Percentiles rank a stretch among this genome's conserved stretches.
These are phyloP conservation scores for Notodonta ziczac DNA, from an alignment of 2,888 invertebrate species.

Conservation along the genomic window DNA sequence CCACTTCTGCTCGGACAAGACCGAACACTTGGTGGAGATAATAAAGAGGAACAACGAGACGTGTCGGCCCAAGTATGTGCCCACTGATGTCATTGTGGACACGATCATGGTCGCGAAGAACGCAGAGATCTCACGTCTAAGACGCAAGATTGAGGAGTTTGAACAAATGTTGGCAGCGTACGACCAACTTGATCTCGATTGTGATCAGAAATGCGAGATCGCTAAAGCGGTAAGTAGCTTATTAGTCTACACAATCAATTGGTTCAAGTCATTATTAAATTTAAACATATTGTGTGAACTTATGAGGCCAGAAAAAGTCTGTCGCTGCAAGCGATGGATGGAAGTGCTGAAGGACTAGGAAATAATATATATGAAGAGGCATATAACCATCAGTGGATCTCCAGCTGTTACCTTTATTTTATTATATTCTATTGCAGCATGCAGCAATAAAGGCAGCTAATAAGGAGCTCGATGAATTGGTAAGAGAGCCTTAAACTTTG, in stretches of 20 bases:
- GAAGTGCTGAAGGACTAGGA: too few species aligned
- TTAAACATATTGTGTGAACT: too few species aligned
- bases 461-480: conserved; percentile 73
- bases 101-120: conserved; percentile 78
- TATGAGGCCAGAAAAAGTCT: too few species aligned
- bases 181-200: conserved; percentile 71
- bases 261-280: background rate
- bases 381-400: background rate
- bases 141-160: conserved; percentile 74
- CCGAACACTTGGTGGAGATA: conserved; percentile 83
- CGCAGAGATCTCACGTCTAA: conserved; percentile 76
- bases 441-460: conserved; percentile 73
- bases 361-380: background rate
- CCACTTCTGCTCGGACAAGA: conserved; percentile 80
- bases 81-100: conserved; percentile 73
- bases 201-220: conserved; percentile 74
- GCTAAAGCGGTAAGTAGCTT: conserved; percentile 67
- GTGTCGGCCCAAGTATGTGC: conserved; percentile 68
- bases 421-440: conserved; percentile 58
- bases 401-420: background rate
- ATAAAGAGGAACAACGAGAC: conserved; percentile 76
- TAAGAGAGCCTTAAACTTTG: conserved; percentile 33
- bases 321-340: too few species aligned
- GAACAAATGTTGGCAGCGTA: conserved; percentile 73
- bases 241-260: background rate